Conservation (phyloP, 2,797 vertebrate genomes). For the Taenioides sp. region DNA sequence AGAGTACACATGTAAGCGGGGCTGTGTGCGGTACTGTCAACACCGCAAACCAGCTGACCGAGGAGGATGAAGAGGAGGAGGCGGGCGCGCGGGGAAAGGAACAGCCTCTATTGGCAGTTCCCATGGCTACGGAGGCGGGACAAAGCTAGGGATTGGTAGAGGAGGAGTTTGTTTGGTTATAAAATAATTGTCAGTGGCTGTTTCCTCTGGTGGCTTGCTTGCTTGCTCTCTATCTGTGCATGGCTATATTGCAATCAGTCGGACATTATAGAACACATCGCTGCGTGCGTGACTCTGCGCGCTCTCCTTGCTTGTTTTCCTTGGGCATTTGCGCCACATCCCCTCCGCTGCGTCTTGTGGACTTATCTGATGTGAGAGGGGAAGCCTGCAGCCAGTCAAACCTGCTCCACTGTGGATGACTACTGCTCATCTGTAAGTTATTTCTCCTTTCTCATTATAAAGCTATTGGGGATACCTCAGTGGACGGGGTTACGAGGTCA, state of each 20-base stretch:
- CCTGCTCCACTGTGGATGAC: slow-evolving; percentile 48
- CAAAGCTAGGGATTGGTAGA: slow-evolving; percentile 52
- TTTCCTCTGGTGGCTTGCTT: slow-evolving; percentile 51
- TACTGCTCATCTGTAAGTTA: slow-evolving; percentile 64
- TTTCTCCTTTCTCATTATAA: slow-evolving; percentile 11
- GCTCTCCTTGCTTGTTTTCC: not conserved
- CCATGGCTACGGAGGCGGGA: slow-evolving; percentile 77
- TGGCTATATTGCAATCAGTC: not conserved
- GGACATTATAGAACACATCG: slow-evolving; percentile 2
- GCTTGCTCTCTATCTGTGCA: slow-evolving; percentile 17
- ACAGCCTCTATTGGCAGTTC: slow-evolving; percentile 68
- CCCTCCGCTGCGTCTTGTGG: slow-evolving; percentile 40
- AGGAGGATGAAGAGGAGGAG: slow-evolving; percentile 23
- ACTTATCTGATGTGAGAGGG: slow-evolving; percentile 52
- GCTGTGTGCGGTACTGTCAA: slow-evolving; percentile 64
- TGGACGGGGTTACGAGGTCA: slow-evolving; percentile 15
- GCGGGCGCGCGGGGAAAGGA: slow-evolving; percentile 50
- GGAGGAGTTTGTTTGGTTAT: slow-evolving; percentile 74
- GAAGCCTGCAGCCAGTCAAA: slow-evolving; percentile 43
- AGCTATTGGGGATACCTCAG: not conserved
- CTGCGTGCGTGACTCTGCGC: not conserved
- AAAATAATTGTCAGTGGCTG: slow-evolving; percentile 70
- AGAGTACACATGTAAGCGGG: slow-evolving; percentile 21
- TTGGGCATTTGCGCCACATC: not conserved
- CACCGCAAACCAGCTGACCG: slow-evolving; percentile 51